Percentiles rank a stretch among this genome's conserved stretches.
phyloP scores from a whole-genome alignment of 2,797 vertebrate genomes.

The Falco biarmicus region DNA sequence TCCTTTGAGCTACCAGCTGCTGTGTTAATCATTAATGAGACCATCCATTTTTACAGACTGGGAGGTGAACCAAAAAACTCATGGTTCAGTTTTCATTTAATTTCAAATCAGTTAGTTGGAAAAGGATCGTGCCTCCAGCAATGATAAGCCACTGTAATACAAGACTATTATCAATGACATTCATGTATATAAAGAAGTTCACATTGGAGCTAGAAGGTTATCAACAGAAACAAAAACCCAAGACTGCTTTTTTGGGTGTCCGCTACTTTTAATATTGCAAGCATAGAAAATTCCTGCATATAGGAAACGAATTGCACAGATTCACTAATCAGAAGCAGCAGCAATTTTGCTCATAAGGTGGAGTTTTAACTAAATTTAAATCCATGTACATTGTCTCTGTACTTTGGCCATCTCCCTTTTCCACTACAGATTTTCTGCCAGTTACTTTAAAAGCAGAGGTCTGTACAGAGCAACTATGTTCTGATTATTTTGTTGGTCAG shows the following conservation, averaged over 20 bases:
- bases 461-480: neutral
- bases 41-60: slow-evolving; percentile 64
- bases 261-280: neutral
- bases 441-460: neutral
- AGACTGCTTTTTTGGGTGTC: neutral
- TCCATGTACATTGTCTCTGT: neutral
- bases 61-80: slow-evolving; percentile 70
- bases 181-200: neutral
- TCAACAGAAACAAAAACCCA: neutral
- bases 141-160: slow-evolving; percentile 18
- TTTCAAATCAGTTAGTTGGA: slow-evolving; percentile 66
- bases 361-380: neutral
- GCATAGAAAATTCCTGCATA: neutral
- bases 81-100: slow-evolving; percentile 74
- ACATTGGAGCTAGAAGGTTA: neutral
- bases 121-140: slow-evolving; percentile 59
- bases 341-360: neutral
- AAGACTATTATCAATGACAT: slow-evolving; percentile 36
- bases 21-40: slow-evolving; percentile 73
- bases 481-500: slow-evolving; percentile 47
- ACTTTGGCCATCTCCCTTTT: neutral
- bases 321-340: neutral
- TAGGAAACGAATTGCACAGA: neutral
- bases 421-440: neutral
- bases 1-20: slow-evolving; percentile 53